A percentile compares a stretch with the other conserved stretches of the same genome.
Conservation (phyloP, 2,113 vertebrate species). For the Oxyruncus cristatus region DNA sequence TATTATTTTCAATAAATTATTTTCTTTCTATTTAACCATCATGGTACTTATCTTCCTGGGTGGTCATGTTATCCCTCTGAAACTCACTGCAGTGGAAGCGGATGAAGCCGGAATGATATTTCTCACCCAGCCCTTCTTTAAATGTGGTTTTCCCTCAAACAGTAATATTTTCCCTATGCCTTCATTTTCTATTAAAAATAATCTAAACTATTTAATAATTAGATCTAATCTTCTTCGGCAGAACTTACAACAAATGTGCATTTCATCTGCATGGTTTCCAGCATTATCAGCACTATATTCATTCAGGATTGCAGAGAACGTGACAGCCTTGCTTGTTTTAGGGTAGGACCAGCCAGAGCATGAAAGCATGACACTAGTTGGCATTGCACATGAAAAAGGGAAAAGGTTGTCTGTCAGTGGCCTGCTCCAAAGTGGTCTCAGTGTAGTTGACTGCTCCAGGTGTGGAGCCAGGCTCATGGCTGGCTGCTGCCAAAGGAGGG, state of each 20-base stretch:
- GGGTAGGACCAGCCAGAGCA: neutral
- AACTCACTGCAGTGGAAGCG: neutral
- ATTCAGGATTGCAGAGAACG: neutral
- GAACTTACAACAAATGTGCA: neutral
- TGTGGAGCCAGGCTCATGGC: neutral
- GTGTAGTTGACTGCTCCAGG: neutral
- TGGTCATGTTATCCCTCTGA: conserved; percentile 13
- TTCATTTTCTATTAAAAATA: conserved; percentile 28
- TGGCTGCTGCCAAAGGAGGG: neutral
- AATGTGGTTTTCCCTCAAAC: conserved; percentile 14
- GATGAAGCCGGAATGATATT: conserved; percentile 1
- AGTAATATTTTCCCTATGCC: neutral
- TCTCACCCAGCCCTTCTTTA: conserved; percentile 9
- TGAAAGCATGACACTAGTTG: neutral
- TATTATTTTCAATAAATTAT: conserved; percentile 7
- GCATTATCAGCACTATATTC: rapidly evolving
- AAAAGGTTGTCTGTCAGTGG: neutral
- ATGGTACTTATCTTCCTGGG: conserved; percentile 7
- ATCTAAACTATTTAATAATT: neutral
- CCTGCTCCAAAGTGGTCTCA: neutral
- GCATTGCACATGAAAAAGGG: neutral
- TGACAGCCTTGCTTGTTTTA: neutral
- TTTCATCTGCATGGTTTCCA: neutral
- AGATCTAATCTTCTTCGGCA: neutral
- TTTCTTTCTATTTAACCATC: neutral